phyloP scores from a whole-genome alignment of 2,113 vertebrate genomes.

The Chaetura pelagica region DNA sequence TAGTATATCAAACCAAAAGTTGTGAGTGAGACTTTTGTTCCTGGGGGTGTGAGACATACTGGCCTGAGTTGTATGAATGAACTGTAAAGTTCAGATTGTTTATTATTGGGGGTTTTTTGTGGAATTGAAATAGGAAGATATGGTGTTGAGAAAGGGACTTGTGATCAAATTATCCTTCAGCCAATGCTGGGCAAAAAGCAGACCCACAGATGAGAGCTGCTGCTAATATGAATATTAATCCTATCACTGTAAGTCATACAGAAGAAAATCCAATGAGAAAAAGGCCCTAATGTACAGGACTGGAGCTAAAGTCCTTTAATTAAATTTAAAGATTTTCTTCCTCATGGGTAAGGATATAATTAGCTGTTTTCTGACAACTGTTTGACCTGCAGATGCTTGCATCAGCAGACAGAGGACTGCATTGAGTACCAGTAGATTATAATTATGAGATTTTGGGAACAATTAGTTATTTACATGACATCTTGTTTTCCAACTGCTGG shows the following conservation, averaged over 20 bases:
- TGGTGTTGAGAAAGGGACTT: slow-evolving; percentile 9
- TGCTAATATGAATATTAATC: slow-evolving; percentile 41
- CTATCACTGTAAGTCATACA: slow-evolving; percentile 32
- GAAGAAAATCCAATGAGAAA: slow-evolving; percentile 62
- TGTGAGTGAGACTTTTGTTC: slow-evolving; percentile 26
- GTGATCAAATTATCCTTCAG: slow-evolving; percentile 40
- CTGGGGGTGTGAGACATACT: slow-evolving; percentile 8
- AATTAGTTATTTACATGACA: slow-evolving; percentile 60
- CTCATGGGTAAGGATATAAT: slow-evolving; percentile 72
- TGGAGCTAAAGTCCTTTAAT: slow-evolving; percentile 77
- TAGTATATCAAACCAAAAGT: slow-evolving; percentile 61
- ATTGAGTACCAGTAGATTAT: slow-evolving; percentile 56
- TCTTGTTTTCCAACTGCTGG: slow-evolving; percentile 17
- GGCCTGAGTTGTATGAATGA: slow-evolving; percentile 31
- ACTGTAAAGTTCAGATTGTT: slow-evolving; percentile 44
- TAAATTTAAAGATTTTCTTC: slow-evolving; percentile 80
- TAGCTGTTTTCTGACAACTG: slow-evolving; percentile 74
- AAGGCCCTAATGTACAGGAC: slow-evolving; percentile 59
- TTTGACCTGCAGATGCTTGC: slow-evolving; percentile 74
- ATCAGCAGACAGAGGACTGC: slow-evolving; percentile 66
- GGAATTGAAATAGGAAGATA: slow-evolving; percentile 17
- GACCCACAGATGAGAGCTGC: background rate
- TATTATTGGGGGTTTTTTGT: slow-evolving; percentile 18
- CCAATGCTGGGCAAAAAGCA: slow-evolving; percentile 22
- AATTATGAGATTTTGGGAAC: slow-evolving; percentile 62